Conservation (phyloP, 2,888 invertebrate species). For the Cerastis rubricosa region DNA sequence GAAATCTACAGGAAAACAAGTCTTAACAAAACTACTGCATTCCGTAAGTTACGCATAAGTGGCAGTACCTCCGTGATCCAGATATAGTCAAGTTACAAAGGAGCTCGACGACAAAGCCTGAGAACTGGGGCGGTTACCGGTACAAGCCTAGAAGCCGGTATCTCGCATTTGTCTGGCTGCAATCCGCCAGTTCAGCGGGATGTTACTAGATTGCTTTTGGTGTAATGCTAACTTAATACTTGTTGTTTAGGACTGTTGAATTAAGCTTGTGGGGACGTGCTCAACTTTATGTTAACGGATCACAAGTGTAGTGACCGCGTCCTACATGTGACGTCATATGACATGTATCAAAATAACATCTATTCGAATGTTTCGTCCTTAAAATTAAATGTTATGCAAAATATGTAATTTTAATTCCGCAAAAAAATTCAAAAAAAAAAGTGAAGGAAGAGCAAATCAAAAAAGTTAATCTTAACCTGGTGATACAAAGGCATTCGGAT, state of each 20-base stretch:
- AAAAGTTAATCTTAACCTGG: neutral
- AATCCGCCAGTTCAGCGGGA: constrained; percentile 54
- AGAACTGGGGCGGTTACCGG: constrained; percentile 81
- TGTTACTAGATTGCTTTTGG: constrained; percentile 55
- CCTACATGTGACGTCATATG: too few species aligned
- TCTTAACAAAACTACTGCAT: constrained; percentile 38
- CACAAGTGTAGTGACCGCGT: too few species aligned
- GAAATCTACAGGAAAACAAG: constrained; percentile 39
- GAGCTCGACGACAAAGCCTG: constrained; percentile 76
- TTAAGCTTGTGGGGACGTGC: neutral
- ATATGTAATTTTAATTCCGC: too few species aligned
- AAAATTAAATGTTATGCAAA: too few species aligned
- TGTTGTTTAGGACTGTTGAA: constrained; percentile 7
- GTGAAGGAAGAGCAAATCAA: too few species aligned
- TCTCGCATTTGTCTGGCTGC: constrained; percentile 66
- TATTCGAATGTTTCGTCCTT: too few species aligned
- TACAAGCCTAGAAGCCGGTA: constrained; percentile 72
- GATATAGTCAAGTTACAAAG: constrained; percentile 77
- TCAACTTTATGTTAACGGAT: neutral
- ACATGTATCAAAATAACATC: neutral
- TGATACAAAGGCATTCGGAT: neutral
- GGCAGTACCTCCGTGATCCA: constrained; percentile 74
- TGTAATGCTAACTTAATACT: constrained; percentile 16
- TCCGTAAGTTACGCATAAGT: constrained; percentile 61
- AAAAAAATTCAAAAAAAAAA: too few species aligned